Percentiles rank a stretch among this genome's conserved stretches.
Conservation (phyloP, 2,113 vertebrate species). For the Coregonus clupeaformis region DNA sequence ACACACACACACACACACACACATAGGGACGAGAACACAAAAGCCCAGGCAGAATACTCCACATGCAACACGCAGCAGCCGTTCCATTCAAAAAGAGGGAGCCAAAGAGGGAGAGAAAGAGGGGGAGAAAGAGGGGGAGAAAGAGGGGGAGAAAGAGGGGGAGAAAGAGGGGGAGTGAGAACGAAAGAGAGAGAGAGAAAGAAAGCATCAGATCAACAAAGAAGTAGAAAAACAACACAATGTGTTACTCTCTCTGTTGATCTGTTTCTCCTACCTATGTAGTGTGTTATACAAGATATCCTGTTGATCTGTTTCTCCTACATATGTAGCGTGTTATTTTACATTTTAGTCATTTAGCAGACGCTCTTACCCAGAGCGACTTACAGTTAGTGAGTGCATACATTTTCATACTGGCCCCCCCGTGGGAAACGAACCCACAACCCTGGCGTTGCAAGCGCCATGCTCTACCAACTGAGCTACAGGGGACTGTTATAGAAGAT, state of each 20-base stretch:
- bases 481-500: too few species aligned
- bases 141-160: constrained; percentile 5
- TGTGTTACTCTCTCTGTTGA: not conserved
- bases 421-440: too few species aligned
- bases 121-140: constrained; percentile 3
- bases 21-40: constrained; percentile 31
- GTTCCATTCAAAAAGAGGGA: constrained; percentile 20
- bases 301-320: too few species aligned
- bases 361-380: too few species aligned
- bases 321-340: too few species aligned
- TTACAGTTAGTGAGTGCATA: too few species aligned
- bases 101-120: too few species aligned
- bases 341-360: too few species aligned
- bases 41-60: constrained; percentile 37
- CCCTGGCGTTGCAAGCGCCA: too few species aligned
- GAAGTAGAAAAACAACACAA: not conserved
- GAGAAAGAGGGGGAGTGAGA: constrained; percentile 16
- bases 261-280: not conserved
- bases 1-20: constrained; percentile 18
- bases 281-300: too few species aligned
- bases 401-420: too few species aligned
- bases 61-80: constrained; percentile 14
- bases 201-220: not conserved
- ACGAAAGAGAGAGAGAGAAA: constrained; percentile 12
- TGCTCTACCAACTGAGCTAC: too few species aligned